Evolutionary conservation across 64 coral and sea anemone genomes (phyloP).

Genomic region (Cladopsammia gracilis): DNA sequence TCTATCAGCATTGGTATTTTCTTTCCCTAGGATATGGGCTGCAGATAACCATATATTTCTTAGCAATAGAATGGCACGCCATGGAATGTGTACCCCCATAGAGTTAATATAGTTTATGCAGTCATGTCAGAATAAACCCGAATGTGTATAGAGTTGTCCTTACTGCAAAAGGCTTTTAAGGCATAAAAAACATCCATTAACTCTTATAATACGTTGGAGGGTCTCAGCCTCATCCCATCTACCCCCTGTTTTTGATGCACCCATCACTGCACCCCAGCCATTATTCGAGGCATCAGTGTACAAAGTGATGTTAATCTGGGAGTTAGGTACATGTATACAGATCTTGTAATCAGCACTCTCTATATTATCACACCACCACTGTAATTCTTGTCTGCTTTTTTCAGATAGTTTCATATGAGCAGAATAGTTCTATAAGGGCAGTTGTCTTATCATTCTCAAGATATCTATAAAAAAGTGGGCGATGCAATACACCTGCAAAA

Average conservation of each 20-base stretch:
- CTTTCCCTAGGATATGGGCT: no score
- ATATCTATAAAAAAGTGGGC: no score
- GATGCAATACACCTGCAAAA: no score
- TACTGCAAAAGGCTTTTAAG: constrained; percentile 54
- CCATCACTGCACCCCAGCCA: constrained; percentile 35
- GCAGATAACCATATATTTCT: constrained; percentile 55
- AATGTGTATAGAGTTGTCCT: constrained; percentile 2
- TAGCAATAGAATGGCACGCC: constrained; percentile 25
- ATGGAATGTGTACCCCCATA: constrained; percentile 58
- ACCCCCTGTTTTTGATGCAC: constrained; percentile 38
- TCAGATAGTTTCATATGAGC: constrained; percentile 3
- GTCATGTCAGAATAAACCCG: constrained; percentile 68
- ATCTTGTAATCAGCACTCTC: constrained; percentile 17
- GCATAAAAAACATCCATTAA: constrained; percentile 50
- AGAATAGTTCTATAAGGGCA: constrained; percentile 34
- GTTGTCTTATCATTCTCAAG: no score
- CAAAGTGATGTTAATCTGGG: background rate
- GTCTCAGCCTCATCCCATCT: constrained; percentile 51
- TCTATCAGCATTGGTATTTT: constrained; percentile 64
- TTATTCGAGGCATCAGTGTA: constrained; percentile 62
- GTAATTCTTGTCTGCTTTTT: background rate
- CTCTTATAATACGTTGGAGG: constrained; percentile 20
- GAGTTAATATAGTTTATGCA: constrained; percentile 50
- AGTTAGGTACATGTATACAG: constrained; percentile 24
- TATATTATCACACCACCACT: constrained; percentile 65